Base-by-base conservation (phyloP, 2,113 vertebrate species). In the Dasyurus viverrinus region DNA sequence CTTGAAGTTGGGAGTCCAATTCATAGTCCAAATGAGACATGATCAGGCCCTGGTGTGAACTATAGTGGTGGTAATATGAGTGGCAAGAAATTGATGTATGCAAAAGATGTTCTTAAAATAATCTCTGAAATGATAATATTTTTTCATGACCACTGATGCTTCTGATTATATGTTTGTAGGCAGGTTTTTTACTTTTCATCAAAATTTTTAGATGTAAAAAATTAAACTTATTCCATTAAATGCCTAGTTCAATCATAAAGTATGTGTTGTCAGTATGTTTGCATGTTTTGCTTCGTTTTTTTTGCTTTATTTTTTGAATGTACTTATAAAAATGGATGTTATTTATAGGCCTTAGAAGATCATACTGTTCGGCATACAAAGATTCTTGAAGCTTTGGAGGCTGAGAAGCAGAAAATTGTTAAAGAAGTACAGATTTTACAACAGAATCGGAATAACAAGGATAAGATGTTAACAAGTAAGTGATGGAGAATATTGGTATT, bases 361-460 rank as follows among this genome's bases (percentile, higher is more conserved):
- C 99, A 99, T 54, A 98, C 98, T n/a, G 97, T 99, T 93, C 98
- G 89, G 93, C 99, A 99, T 90, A 98, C 98, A 25, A 99, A 97
- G 98, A 99, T 99, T 96, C 98, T 99, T 68, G 99, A 99, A 91
- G 99, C 99, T 89, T 97, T 99, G 96, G 99, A 99, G 97, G 98
- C 97, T 0, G 99, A 99, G 97, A 99, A 99, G 95, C 99, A 96
- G 96, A 99, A 99, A 98, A 99, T 99, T 92, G 98, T 98, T 90
- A 98, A 98, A 97, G 99, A 99, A 98, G 99, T 99, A 52, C 97
- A 98, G 2, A 97, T 95, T 47, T 98, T 99, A 89, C 99, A 99
- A 97, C 99, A 98, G 96, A 99, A 97, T 46, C 98, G 76, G 90
- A 96, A 52, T 91, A 97, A 57, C 48, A 97, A 95, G 52, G 98